Evolutionary conservation across 1,140 invertebrate species (phyloP).

Genomic region (Drosophila ohnishii): DNA sequence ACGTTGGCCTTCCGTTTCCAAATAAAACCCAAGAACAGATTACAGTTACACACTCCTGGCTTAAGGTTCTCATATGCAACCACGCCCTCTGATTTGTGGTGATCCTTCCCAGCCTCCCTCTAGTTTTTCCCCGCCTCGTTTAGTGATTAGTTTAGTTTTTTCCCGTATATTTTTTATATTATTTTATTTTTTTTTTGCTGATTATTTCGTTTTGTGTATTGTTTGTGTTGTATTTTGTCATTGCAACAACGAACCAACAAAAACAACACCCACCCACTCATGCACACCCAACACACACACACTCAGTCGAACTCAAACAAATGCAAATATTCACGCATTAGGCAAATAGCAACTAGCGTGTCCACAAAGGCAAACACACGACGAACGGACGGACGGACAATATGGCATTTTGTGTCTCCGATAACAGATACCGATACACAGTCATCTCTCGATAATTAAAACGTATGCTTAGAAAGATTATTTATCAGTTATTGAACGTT

Average conservation of each 20-base stretch:
- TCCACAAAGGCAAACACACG: slow-evolving; percentile 5
- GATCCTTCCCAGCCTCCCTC: slow-evolving; percentile 5
- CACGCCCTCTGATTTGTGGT: slow-evolving; percentile 16
- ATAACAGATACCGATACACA: slow-evolving; percentile 1
- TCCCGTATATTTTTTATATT: slow-evolving; percentile 7
- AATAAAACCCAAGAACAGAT: slow-evolving; percentile 3
- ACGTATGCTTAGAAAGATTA: too few relatives aligned
- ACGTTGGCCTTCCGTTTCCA: background rate
- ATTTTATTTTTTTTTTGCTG: slow-evolving; percentile 25
- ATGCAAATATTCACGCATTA: slow-evolving; percentile 27
- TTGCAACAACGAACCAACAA: slow-evolving; percentile 35
- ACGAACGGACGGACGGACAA: slow-evolving; percentile 7
- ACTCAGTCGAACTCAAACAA: slow-evolving; percentile 3
- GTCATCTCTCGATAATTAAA: background rate
- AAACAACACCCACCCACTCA: slow-evolving; percentile 32
- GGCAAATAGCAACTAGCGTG: slow-evolving; percentile 14
- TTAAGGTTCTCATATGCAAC: slow-evolving; percentile 17
- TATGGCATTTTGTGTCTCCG: slow-evolving; percentile 5
- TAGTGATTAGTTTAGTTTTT: slow-evolving; percentile 8
- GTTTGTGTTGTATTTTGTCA: slow-evolving; percentile 40
- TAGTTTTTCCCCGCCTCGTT: slow-evolving; percentile 4
- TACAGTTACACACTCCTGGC: slow-evolving; percentile 5
- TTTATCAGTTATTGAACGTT: background rate
- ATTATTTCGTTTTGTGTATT: slow-evolving; percentile 31
- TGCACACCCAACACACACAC: slow-evolving; percentile 23